Conservation (phyloP, 1,140 invertebrate genomes). For the Branchinecta lindahli region DNA sequence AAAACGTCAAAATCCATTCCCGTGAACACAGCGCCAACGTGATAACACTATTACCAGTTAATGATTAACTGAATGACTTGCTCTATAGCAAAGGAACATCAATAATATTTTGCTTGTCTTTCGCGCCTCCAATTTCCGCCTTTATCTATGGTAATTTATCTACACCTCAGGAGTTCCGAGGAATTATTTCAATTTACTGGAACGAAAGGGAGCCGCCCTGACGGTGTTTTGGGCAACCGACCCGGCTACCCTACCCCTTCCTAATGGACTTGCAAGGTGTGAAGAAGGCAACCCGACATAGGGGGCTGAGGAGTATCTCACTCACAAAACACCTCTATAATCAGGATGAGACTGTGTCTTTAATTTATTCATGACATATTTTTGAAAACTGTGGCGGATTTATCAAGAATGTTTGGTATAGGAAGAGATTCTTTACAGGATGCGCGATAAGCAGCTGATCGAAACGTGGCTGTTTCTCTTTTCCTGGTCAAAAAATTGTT, state of each 20-base stretch:
- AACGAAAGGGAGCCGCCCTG: slow-evolving; percentile 9
- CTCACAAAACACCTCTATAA: no score
- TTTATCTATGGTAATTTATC: slow-evolving; percentile 10
- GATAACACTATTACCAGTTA: slow-evolving; percentile 6
- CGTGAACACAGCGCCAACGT: not conserved
- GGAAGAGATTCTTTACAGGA: no score
- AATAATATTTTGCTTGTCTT: slow-evolving; percentile 9
- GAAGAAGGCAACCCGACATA: not conserved
- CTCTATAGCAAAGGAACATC: slow-evolving; percentile 5
- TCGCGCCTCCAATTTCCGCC: slow-evolving; percentile 5
- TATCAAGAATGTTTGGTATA: no score
- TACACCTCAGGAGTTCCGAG: slow-evolving; percentile 9
- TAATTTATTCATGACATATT: no score
- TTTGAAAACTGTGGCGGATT: no score
- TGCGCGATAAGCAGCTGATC: no score
- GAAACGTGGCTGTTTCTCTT: no score
- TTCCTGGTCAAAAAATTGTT: no score
- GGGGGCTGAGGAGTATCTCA: no score
- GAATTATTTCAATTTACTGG: slow-evolving; percentile 10
- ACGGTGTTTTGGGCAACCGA: not conserved
- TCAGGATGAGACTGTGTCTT: no score
- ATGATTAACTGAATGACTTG: slow-evolving; percentile 10
- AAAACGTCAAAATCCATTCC: slow-evolving; percentile 10
- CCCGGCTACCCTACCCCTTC: not conserved
- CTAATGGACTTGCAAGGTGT: slow-evolving; percentile 8